Conservation (phyloP, 2,113 vertebrate genomes). For the Alaudala cheleensis region DNA sequence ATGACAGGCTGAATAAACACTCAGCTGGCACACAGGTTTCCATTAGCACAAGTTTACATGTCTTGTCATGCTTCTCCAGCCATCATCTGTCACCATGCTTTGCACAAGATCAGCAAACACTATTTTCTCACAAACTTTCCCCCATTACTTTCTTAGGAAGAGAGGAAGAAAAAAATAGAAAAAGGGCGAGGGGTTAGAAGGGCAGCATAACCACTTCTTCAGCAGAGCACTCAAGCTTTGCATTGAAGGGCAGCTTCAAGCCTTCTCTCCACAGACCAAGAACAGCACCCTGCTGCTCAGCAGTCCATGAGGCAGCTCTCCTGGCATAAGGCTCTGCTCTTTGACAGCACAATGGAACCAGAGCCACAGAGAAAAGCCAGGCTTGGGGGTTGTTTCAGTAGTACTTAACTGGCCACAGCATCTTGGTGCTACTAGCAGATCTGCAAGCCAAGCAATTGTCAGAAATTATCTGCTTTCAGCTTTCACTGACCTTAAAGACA, state of each 20-base stretch:
- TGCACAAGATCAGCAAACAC: conserved; percentile 18
- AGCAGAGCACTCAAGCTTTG: neutral
- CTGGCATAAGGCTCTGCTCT: neutral
- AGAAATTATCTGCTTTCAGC: neutral
- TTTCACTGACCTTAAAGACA: neutral
- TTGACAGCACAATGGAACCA: neutral
- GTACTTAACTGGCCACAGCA: neutral
- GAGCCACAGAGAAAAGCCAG: neutral
- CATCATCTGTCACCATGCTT: conserved; percentile 6
- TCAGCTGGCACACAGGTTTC: conserved; percentile 15
- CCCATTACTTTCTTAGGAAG: neutral
- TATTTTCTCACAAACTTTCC: neutral
- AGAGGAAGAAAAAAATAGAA: neutral
- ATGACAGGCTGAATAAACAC: conserved; percentile 32
- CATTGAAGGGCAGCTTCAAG: neutral
- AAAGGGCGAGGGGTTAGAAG: neutral
- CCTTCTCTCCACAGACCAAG: neutral
- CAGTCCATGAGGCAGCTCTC: neutral
- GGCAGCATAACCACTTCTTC: neutral
- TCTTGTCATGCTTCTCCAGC: conserved; percentile 32
- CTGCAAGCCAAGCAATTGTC: neutral
- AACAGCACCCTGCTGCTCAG: neutral
- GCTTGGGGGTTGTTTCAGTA: neutral
- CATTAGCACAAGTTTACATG: conserved; percentile 55
- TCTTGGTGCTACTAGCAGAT: neutral